Evolutionary conservation across 2,888 invertebrate species (phyloP), one percentile per base, ranked within the genome.

Genomic region (Esperia sulphurella): DNA sequence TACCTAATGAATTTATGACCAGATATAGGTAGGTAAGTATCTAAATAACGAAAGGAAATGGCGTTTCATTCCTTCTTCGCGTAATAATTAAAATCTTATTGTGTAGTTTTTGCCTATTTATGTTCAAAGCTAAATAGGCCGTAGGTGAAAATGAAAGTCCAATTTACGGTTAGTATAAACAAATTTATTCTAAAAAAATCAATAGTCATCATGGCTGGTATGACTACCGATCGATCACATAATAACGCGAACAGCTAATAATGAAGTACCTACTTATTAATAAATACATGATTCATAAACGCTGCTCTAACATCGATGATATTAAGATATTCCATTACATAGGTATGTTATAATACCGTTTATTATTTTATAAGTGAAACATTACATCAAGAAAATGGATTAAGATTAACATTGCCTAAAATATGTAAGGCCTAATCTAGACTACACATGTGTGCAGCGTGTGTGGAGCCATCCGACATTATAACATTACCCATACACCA

Each of bases 161-260:
- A 45, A 14, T 53, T 12, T 70, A 67, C 58, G 59, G 67, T 76
- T 76, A 61, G 65, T 84, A 83, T 74, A 85, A 82, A 75, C 61
- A 58, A 63, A 70, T 88, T 81, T 87, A 86, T 81, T 88, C 67
- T 73, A 79, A 71, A 61, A 76, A 86, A 3, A 21, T 82, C 88
- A 81, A 75, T 68, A 79, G 85, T 89, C 85, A 90, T 75, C 79
- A 90, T 90, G 90, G 90, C 90, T 90, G 90, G 54, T 79, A 88
- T 89, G 84, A 90, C 88, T 71, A 78, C 72, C 74, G 84, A 88
- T 80, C 49, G 38, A 49, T 49, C 47, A 49, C 47, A 40, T 59
- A 55, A 21, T 53, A 68, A 75, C 64, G 64, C 57, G 63, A 70
- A 71, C 63, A 64, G 58, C 58, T 61, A 61, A 35, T 31, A 31